Base-by-base conservation (phyloP, 2,888 invertebrate species). In the Brachypalpus laphriformis region DNA sequence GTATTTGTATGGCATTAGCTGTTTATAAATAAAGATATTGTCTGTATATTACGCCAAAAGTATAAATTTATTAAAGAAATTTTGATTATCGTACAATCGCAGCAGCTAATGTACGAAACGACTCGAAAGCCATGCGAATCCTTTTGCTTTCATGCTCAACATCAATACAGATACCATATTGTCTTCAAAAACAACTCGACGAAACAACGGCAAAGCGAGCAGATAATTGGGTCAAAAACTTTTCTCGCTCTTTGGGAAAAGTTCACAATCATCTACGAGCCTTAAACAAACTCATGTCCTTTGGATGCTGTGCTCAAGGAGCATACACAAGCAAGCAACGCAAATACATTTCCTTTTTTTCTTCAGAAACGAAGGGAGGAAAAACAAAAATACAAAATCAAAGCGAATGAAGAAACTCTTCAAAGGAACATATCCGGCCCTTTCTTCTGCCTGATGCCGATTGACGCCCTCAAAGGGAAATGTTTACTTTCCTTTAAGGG, bases 151-250 rank as follows among this genome's bases (percentile, higher is more conserved):
- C 25, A 5, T 25, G n/a, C 25, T 25, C 25, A 25, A 25, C 5
- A 8, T 8, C 9, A 9, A 20, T 18, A 25, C 25, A 9, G 11
- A 47, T 47, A 16, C 11, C 57, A 16, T 57, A 57, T 57, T 37
- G 37, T 57, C 57, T 31, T 20, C 7, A 18, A 45, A 63, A 4
- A 28, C n/a, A n/a, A 45, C 42, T 28, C 18, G 11, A 14, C 25
- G 9, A 8, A 18, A 63, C 25, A 59, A 40, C 49, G 37, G 49
- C 20, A 74, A 57, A 45, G 47, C 47, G 57, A 57, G 49, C 66
- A 66, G 18, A 68, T 59, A 76, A 76, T 76, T 76, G 40, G 49
- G 66, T 65, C 40, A 45, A 65, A 74, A 81, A 81, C 42, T 75
- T 59, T 51, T 57, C 49, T 54, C 47, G 47, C 49, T 6, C 9